Evolutionary conservation across 2,113 vertebrate species (phyloP).

Genomic region (Cacatua alba): DNA sequence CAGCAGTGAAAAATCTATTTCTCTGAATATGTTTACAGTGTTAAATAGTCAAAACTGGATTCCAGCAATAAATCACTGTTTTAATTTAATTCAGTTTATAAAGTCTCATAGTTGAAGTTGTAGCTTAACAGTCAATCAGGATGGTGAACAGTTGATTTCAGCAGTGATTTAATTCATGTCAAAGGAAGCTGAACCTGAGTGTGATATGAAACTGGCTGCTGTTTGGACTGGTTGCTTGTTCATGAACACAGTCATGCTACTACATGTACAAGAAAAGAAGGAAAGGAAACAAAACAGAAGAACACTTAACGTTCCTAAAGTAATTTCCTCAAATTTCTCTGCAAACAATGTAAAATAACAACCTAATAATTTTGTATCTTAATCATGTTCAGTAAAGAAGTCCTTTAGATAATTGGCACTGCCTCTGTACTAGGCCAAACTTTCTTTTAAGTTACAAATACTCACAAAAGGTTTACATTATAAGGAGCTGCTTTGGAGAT

Average conservation of each 20-base stretch:
- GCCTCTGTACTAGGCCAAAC: slow-evolving; percentile 83
- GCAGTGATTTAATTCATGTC: slow-evolving; percentile 62
- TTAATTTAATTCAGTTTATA: slow-evolving; percentile 32
- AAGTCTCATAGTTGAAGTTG: not conserved
- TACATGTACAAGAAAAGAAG: slow-evolving; percentile 21
- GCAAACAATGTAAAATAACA: slow-evolving; percentile 80
- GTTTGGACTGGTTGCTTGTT: slow-evolving; percentile 28
- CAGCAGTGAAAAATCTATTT: slow-evolving; percentile 58
- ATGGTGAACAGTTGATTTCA: slow-evolving; percentile 44
- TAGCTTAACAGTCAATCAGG: slow-evolving; percentile 30
- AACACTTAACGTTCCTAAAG: slow-evolving; percentile 73
- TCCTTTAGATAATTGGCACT: slow-evolving; percentile 84
- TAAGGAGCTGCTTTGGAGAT: slow-evolving; percentile 91
- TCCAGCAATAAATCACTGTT: slow-evolving; percentile 36
- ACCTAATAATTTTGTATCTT: slow-evolving; percentile 80
- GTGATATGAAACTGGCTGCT: slow-evolving; percentile 41
- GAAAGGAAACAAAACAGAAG: slow-evolving; percentile 66
- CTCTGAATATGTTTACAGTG: slow-evolving; percentile 47
- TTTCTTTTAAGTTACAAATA: slow-evolving; percentile 87
- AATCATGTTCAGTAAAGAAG: slow-evolving; percentile 81
- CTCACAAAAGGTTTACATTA: slow-evolving; percentile 93
- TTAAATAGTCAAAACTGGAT: slow-evolving; percentile 59
- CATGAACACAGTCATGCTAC: slow-evolving; percentile 18
- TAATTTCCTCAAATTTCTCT: slow-evolving; percentile 74
- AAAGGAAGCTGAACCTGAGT: slow-evolving; percentile 47